Evolutionary conservation across 2,888 invertebrate genomes (phyloP).

Genomic region (Macrophya alboannulata): DNA sequence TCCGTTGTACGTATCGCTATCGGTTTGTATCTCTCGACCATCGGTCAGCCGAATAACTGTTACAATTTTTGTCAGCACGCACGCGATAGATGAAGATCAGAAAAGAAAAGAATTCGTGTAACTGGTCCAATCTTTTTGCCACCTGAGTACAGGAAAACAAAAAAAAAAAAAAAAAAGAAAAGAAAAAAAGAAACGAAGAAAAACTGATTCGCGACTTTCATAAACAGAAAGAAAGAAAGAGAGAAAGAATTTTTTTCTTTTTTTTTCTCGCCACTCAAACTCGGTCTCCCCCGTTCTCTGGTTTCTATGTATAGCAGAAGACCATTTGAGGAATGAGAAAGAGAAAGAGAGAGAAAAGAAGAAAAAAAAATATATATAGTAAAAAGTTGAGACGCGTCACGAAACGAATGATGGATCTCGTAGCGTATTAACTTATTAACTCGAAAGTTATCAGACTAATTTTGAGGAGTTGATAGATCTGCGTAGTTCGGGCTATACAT

Average conservation of each 20-base stretch:
- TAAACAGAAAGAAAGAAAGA: background rate
- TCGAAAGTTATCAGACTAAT: background rate
- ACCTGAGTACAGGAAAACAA: background rate
- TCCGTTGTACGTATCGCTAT: slow-evolving; percentile 67
- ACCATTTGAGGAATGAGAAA: background rate
- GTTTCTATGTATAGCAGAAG: background rate
- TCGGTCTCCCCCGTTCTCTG: background rate
- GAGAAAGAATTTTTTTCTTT: background rate
- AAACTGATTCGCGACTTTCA: background rate
- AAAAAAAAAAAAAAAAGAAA: background rate
- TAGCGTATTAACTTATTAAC: background rate
- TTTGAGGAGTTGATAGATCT: background rate
- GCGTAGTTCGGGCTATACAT: background rate
- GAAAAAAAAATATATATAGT: background rate
- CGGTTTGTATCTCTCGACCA: slow-evolving; percentile 71
- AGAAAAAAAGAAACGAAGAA: background rate
- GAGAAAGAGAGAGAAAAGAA: background rate
- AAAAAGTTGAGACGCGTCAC: slow-evolving; percentile 9
- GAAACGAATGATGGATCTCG: slow-evolving; percentile 41
- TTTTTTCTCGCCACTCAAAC: slow-evolving; percentile 2
- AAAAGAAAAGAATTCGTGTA: background rate
- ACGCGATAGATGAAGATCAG: slow-evolving; percentile 68
- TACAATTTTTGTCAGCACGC: slow-evolving; percentile 72
- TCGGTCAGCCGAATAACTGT: slow-evolving; percentile 69
- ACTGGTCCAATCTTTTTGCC: slow-evolving; percentile 23